A percentile compares a stretch with the other conserved stretches of the same genome.
Evolutionary conservation across 2,888 invertebrate species (phyloP).

Genomic region (Tetheella fluctuosa): DNA sequence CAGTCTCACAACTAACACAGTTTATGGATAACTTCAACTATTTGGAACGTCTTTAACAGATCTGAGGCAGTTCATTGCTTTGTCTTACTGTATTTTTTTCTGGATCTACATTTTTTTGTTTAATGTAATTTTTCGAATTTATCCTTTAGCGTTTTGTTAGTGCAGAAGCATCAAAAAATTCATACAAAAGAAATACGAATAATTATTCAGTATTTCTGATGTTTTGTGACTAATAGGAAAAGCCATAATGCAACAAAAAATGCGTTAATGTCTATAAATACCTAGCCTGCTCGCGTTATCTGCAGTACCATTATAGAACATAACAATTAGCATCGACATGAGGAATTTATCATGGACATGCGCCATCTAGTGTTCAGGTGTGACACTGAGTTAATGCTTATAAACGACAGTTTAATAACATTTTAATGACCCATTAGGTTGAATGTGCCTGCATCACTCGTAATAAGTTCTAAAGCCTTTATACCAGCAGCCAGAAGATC

Average conservation of each 20-base stretch:
- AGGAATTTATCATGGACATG: constrained; percentile 34
- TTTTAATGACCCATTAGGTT: constrained; percentile 3
- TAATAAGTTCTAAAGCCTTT: not conserved
- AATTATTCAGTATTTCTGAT: no score
- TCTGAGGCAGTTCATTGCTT: no score
- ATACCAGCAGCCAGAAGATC: not conserved
- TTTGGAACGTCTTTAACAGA: no score
- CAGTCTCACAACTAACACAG: no score
- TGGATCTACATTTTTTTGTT: no score
- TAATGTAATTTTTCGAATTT: no score
- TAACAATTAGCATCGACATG: constrained; percentile 39
- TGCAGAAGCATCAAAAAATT: no score
- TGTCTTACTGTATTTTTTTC: no score
- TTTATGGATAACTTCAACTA: no score
- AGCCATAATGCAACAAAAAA: not conserved
- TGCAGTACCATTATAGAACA: constrained; percentile 22
- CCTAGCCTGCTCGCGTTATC: not conserved
- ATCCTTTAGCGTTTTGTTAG: no score
- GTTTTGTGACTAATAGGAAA: constrained; percentile 2
- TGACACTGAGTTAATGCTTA: not conserved
- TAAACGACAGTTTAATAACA: constrained; percentile 7
- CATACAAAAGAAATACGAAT: no score
- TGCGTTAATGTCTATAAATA: constrained; percentile 3
- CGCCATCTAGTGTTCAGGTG: not conserved
- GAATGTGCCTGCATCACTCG: not conserved